Conservation (phyloP, 2,113 vertebrate genomes). For the Platysternon megacephalum region DNA sequence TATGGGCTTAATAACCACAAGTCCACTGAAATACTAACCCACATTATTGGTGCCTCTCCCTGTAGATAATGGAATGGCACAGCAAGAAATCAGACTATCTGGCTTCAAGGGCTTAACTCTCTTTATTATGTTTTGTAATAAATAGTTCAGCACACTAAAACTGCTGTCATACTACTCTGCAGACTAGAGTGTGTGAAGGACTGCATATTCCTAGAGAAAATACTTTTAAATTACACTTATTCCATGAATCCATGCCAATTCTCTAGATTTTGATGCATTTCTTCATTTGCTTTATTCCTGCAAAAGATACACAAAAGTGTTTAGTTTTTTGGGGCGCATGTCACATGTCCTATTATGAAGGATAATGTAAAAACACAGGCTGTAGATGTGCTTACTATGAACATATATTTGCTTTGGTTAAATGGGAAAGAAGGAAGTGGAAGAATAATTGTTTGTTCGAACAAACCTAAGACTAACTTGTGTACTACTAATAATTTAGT, state of each 20-base stretch:
- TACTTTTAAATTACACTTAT: not conserved
- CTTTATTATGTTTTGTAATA: not conserved
- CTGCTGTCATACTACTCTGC: not conserved
- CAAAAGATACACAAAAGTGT: not conserved
- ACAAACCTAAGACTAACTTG: not conserved
- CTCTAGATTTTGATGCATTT: not conserved
- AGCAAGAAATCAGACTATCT: accelerated
- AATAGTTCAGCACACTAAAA: not conserved
- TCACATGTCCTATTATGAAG: no score
- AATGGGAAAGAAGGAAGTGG: not conserved
- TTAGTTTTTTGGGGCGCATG: not conserved
- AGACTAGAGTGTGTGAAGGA: not conserved
- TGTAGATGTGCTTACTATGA: not conserved
- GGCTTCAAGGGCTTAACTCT: not conserved
- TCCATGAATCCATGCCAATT: not conserved
- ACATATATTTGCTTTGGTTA: not conserved
- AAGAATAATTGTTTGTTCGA: not conserved
- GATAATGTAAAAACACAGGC: no score
- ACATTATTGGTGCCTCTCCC: accelerated
- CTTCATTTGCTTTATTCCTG: not conserved
- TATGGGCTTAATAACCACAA: not conserved
- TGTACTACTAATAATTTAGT: not conserved
- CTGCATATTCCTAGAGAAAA: not conserved
- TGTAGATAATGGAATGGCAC: not conserved
- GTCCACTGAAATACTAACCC: not conserved